These are phyloP conservation scores for Phylloscopus trochiloides DNA, from an alignment of 2,113 vertebrate species.

Conservation along the genomic window DNA sequence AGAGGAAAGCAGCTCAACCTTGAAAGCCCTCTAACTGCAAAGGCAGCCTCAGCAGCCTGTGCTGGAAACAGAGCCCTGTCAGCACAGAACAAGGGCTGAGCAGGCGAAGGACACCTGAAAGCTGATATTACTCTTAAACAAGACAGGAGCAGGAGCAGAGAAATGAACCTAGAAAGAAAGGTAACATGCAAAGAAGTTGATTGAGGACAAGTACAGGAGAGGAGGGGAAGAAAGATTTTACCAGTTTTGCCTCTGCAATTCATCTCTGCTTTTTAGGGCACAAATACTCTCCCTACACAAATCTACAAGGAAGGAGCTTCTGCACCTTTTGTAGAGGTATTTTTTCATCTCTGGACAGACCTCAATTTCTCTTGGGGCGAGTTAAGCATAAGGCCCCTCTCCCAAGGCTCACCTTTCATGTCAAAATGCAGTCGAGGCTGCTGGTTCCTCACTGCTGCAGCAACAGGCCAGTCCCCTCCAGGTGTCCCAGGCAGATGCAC, in stretches of 20 bases:
- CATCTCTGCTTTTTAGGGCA: neutral
- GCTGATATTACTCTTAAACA: neutral
- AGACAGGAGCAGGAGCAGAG: neutral
- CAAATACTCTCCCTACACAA: neutral
- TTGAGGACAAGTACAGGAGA: neutral
- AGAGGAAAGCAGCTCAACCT: fast-evolving
- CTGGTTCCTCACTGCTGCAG: neutral
- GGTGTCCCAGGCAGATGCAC: neutral
- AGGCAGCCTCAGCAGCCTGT: neutral
- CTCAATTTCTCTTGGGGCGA: neutral
- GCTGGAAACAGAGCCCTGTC: neutral
- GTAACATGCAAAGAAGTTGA: neutral
- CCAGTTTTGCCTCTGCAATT: neutral
- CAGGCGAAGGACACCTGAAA: neutral
- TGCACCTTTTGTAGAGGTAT: neutral
- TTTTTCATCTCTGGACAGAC: neutral
- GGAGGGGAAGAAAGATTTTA: neutral
- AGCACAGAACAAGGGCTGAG: neutral
- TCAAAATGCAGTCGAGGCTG: neutral
- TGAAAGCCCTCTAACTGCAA: fast-evolving
- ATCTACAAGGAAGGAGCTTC: neutral
- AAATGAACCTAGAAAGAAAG: neutral
- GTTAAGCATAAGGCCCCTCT: neutral
- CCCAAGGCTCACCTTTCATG: neutral
- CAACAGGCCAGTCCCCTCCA: neutral